These are phyloP conservation scores for Odontamblyopus lacepedii DNA, from an alignment of 2,797 vertebrate genomes.

Conservation along the genomic window DNA sequence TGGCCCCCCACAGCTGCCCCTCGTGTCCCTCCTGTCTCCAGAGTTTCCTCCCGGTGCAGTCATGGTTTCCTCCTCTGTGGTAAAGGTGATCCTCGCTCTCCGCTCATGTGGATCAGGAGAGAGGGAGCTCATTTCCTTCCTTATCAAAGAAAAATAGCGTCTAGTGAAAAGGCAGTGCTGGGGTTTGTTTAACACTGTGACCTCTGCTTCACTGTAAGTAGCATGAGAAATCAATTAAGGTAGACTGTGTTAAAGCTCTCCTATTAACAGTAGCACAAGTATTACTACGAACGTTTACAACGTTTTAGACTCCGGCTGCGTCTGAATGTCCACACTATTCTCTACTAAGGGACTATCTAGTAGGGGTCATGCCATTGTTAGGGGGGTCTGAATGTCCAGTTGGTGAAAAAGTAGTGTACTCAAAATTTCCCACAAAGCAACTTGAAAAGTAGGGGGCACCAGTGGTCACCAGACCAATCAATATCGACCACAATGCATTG, in stretches of 20 bases:
- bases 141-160: constrained; percentile 38
- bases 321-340: no score
- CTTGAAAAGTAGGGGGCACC: no score
- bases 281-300: background rate
- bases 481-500: no score
- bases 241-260: background rate
- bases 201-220: background rate
- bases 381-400: no score
- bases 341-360: no score
- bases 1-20: background rate
- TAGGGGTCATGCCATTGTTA: no score
- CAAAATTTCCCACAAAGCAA: no score
- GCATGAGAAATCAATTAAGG: background rate
- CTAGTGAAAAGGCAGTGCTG: constrained; percentile 31
- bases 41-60: background rate
- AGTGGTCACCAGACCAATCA: no score
- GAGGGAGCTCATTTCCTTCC: constrained; percentile 58
- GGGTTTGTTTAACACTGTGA: constrained; percentile 27
- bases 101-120: constrained; percentile 42
- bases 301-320: no score
- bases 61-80: constrained; percentile 21
- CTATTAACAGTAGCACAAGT: background rate
- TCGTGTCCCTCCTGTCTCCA: background rate
- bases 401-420: no score
- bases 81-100: constrained; percentile 29